Conservation (phyloP, 2,113 vertebrate species). For the Ploceus nigricollis region DNA sequence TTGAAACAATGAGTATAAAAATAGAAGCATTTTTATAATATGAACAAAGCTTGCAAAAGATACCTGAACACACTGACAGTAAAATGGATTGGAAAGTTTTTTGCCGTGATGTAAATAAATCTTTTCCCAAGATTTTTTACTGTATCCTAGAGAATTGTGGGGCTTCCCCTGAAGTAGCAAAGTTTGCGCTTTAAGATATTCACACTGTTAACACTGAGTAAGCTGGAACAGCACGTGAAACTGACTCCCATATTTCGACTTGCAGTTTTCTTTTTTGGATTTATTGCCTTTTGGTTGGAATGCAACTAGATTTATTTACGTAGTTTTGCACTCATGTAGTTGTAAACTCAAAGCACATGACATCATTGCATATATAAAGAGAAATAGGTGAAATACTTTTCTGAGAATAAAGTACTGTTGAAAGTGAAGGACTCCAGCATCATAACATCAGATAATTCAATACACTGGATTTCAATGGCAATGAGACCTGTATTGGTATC, state of each 20-base stretch:
- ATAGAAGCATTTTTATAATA: background rate
- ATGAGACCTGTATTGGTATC: background rate
- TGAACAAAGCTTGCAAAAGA: background rate
- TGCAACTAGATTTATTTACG: background rate
- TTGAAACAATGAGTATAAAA: slow-evolving; percentile 34
- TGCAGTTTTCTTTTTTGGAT: background rate
- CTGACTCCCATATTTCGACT: background rate
- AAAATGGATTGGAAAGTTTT: background rate
- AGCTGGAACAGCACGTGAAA: background rate
- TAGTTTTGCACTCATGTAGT: background rate
- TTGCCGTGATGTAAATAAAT: background rate
- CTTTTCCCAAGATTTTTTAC: background rate
- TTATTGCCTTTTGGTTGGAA: background rate
- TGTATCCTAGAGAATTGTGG: background rate
- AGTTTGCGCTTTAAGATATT: background rate
- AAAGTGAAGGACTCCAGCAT: background rate
- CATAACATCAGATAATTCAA: background rate
- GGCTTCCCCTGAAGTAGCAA: background rate
- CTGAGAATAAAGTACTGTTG: background rate
- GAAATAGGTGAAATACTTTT: background rate
- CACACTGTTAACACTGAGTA: background rate
- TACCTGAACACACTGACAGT: background rate
- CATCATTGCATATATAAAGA: background rate
- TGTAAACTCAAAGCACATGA: background rate
- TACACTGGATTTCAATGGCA: background rate